Conservation (phyloP, 2,797 vertebrate genomes). For the Falco peregrinus region DNA sequence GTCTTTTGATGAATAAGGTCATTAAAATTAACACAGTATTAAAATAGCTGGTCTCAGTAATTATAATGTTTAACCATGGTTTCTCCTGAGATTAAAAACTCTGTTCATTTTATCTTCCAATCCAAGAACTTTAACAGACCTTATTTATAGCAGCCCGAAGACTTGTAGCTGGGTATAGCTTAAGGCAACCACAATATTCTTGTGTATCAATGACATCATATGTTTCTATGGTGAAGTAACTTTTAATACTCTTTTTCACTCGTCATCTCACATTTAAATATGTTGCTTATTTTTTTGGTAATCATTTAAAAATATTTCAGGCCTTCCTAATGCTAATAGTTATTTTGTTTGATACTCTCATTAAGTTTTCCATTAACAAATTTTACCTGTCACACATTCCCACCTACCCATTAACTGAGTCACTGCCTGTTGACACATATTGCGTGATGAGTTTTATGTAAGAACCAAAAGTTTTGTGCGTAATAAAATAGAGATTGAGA, state of each 20-base stretch:
- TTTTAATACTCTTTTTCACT: conserved; percentile 43
- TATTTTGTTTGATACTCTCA: conserved; percentile 61
- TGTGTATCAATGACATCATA: conserved; percentile 33
- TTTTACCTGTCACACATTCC: conserved; percentile 57
- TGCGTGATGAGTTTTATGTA: conserved; percentile 53
- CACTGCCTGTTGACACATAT: conserved; percentile 45
- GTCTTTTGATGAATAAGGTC: conserved; percentile 50
- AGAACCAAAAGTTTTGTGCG: conserved; percentile 30
- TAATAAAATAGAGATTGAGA: conserved; percentile 7
- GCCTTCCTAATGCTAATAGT: conserved; percentile 41
- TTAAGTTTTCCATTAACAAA: conserved; percentile 61
- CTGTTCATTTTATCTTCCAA: conserved; percentile 41
- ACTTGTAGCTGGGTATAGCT: conserved; percentile 48
- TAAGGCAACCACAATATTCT: conserved; percentile 51
- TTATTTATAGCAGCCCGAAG: conserved; percentile 11
- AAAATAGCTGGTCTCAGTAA: conserved; percentile 47
- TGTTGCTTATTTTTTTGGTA: conserved; percentile 36
- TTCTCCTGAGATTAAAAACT: conserved; percentile 38
- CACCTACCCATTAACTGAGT: conserved; percentile 66
- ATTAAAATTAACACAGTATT: conserved; percentile 53
- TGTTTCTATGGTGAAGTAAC: conserved; percentile 64
- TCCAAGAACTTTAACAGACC: not conserved
- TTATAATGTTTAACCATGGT: conserved; percentile 29
- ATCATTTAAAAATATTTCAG: conserved; percentile 41
- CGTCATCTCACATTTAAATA: conserved; percentile 39